Percentiles rank a stretch among this genome's conserved stretches.
Evolutionary conservation across 2,888 invertebrate species (phyloP).

Genomic region (Drosophila gaucha): DNA sequence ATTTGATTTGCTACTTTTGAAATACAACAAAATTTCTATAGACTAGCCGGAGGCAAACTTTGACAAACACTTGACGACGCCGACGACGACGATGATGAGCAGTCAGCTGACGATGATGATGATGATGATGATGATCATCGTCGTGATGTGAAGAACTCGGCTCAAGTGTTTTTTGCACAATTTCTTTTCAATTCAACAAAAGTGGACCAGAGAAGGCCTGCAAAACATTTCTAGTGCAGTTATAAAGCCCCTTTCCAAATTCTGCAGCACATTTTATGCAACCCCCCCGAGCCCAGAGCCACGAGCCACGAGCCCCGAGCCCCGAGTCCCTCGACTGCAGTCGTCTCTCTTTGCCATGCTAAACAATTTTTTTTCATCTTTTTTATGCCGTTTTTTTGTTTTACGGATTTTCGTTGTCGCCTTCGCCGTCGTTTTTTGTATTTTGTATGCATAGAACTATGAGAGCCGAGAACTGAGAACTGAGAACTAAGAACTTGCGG

Average conservation of each 20-base stretch:
- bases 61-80: constrained; percentile 70
- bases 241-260: constrained; percentile 1
- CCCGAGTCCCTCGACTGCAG: constrained; percentile 2
- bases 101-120: constrained; percentile 9
- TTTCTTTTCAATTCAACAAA: constrained; percentile 78
- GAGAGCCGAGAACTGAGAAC: constrained; percentile 14
- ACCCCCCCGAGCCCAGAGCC: neutral
- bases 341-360: constrained; percentile 50
- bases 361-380: constrained; percentile 36
- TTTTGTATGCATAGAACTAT: constrained; percentile 70
- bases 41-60: constrained; percentile 68
- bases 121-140: constrained; percentile 13
- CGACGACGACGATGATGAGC: constrained; percentile 13
- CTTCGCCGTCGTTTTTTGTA: constrained; percentile 57
- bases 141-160: constrained; percentile 43
- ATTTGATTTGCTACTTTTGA: constrained; percentile 72
- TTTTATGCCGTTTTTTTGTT: constrained; percentile 62
- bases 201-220: constrained; percentile 69
- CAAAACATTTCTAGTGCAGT: constrained; percentile 51
- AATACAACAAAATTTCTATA: constrained; percentile 51
- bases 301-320: neutral
- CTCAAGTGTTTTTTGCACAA: constrained; percentile 78
- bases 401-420: constrained; percentile 62
- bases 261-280: constrained; percentile 1
- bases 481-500: constrained; percentile 59